A percentile compares a stretch with the other conserved stretches of the same genome.
Conservation (phyloP, 2,113 vertebrate genomes). For the Peromyscus polionotus region DNA sequence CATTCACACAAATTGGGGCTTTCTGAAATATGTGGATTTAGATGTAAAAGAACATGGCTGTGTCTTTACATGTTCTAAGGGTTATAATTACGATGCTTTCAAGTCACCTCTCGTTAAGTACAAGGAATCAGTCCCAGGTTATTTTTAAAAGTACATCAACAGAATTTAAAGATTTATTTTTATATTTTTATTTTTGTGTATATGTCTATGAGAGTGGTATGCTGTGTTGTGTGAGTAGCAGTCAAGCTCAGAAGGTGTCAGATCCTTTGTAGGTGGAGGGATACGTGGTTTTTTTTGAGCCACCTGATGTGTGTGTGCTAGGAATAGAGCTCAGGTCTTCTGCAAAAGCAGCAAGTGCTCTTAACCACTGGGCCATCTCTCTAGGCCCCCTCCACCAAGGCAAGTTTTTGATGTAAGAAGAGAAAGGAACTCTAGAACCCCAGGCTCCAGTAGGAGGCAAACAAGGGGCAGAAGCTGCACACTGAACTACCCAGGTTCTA, state of each 20-base stretch:
- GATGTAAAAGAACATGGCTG: constrained; percentile 48
- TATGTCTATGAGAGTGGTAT: background rate
- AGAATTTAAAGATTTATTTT: background rate
- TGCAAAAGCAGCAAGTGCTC: background rate
- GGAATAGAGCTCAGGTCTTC: background rate
- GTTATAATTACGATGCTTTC: constrained; percentile 51
- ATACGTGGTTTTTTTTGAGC: background rate
- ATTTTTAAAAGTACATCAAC: background rate
- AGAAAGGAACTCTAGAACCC: background rate
- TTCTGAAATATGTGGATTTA: constrained; percentile 53
- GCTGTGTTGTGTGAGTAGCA: background rate
- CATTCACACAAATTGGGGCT: constrained; percentile 46
- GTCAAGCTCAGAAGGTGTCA: background rate
- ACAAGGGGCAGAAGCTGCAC: background rate
- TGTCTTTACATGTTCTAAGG: constrained; percentile 64
- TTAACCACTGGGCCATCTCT: background rate
- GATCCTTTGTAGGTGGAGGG: no score
- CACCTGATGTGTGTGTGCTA: background rate
- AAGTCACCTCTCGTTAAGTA: constrained; percentile 40
- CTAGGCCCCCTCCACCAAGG: background rate
- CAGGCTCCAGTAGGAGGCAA: background rate
- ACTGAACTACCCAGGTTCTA: background rate
- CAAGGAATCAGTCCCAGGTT: constrained; percentile 12
- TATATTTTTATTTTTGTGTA: background rate
- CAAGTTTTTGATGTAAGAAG: background rate